Percentiles rank a stretch among this genome's conserved stretches.
These are phyloP conservation scores for Idaea straminata DNA, from an alignment of 2,888 invertebrate genomes.

Conservation along the genomic window DNA sequence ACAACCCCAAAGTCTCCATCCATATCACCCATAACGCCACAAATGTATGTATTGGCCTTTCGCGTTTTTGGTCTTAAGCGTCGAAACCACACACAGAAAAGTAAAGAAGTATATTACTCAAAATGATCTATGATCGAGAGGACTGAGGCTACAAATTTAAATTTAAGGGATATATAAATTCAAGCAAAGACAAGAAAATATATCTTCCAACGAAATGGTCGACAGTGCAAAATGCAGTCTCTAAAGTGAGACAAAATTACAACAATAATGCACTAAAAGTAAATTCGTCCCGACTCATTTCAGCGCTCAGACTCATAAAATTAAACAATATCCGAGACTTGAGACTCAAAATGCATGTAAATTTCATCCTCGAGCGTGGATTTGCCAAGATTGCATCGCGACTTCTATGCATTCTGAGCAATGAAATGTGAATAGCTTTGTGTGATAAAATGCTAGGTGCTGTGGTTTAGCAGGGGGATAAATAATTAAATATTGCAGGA, in stretches of 20 bases:
- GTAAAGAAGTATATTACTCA: too few relatives aligned
- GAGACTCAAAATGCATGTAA: background rate
- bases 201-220: background rate
- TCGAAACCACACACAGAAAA: too few relatives aligned
- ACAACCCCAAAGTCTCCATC: too few relatives aligned
- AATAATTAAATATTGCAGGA: background rate
- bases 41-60: too few relatives aligned
- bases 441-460: background rate
- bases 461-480: background rate
- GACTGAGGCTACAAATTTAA: too few relatives aligned
- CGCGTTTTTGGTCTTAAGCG: too few relatives aligned
- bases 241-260: background rate
- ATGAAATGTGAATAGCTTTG: background rate
- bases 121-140: too few relatives aligned
- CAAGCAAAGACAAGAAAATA: background rate
- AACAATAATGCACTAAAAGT: background rate
- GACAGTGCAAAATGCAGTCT: background rate
- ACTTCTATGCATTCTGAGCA: background rate
- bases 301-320: background rate
- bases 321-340: background rate
- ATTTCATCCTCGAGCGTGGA: background rate
- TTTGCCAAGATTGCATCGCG: conserved; percentile 1
- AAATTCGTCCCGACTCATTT: background rate
- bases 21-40: too few relatives aligned
- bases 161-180: background rate